Base-by-base conservation (phyloP, 2,113 vertebrate species). In the Lamprologus lemairii region DNA sequence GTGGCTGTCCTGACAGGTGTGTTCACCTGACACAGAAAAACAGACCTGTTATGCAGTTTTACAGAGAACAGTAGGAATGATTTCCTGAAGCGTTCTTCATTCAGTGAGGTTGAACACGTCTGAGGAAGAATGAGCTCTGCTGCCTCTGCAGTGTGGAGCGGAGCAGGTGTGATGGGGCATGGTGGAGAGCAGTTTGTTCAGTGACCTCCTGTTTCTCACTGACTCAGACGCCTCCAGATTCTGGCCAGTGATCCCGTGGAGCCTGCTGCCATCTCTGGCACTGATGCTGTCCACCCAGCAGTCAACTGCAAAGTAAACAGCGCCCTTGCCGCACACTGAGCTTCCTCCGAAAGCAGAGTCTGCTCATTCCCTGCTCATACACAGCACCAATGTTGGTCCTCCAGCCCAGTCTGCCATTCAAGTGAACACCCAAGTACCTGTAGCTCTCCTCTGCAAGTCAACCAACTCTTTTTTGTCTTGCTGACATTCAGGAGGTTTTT, bases 361-460 rank as follows among this genome's bases (percentile, higher is more conserved):
- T 65, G 60, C 33, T n/a, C 9, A 13, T 8, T 8, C 11, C 40
- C 63, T 65, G 60, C 33, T 21, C 9, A 13, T 8, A 14, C 11
- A 6, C 35, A 68, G 35, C 63, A 40, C 1, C 63, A 14, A 0
- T 40, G 63, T 68, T 68, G 63, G 63, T 40, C 33, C 60, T 65
- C 1, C 33, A 21, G 10, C 19, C 19, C 4, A 68, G 60, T 0
- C 35, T 40, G 63, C 19, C 35, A 1, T 68, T 68, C 4, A 2
- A 14, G 2, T 40, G 5, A 68, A 0, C 11, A 23, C 63, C 60
- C 60, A 37, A n/a, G 33, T 7, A 65, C 33, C 11, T 23, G 35
- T 68, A 68, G 35, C 63, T 68, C 4, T 40, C 33, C 33, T 14
- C 63, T 40, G n/a, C 1, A 0, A 68, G 35, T 0, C 35, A 40